phyloP scores from a whole-genome alignment of 2,888 invertebrate genomes.

The Blastobasis lacticolella region DNA sequence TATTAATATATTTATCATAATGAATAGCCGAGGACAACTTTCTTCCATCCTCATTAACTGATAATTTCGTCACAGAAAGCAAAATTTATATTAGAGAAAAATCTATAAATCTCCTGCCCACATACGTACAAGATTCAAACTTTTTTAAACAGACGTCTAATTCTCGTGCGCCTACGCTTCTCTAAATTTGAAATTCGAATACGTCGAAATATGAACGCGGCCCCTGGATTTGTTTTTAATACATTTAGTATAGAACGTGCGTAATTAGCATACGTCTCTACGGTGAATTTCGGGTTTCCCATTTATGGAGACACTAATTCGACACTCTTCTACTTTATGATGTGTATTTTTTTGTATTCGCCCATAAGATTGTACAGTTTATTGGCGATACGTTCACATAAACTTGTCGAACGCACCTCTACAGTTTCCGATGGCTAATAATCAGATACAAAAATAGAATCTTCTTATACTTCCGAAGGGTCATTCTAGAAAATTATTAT shows the following conservation, averaged over 20 bases:
- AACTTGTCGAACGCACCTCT: conserved; percentile 42
- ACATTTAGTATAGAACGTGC: conserved; percentile 29
- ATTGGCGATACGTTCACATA: conserved; percentile 44
- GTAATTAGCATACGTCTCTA: conserved; percentile 57
- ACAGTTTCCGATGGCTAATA: conserved; percentile 35
- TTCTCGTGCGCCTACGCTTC: conserved; percentile 58
- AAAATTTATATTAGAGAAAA: conserved; percentile 49
- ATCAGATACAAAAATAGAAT: conserved; percentile 33
- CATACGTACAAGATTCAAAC: conserved; percentile 58
- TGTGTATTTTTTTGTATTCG: conserved; percentile 42
- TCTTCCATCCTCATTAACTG: conserved; percentile 48
- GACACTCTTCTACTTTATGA: conserved; percentile 50
- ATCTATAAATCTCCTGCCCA: conserved; percentile 61
- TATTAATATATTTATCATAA: conserved; percentile 9
- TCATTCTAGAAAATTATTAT: too few relatives aligned
- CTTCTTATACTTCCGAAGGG: conserved; percentile 19
- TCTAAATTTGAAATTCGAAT: conserved; percentile 52
- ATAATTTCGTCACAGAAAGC: conserved; percentile 43
- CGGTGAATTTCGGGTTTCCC: conserved; percentile 43
- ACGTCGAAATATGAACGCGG: conserved; percentile 42
- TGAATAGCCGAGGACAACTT: conserved; percentile 28
- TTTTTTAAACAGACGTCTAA: conserved; percentile 51
- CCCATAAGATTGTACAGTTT: conserved; percentile 51
- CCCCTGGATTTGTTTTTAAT: conserved; percentile 26
- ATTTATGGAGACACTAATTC: conserved; percentile 53